A percentile compares a stretch with the other conserved stretches of the same genome.
phyloP scores from a whole-genome alignment of 2,797 vertebrate species.

The Capromys pilorides region DNA sequence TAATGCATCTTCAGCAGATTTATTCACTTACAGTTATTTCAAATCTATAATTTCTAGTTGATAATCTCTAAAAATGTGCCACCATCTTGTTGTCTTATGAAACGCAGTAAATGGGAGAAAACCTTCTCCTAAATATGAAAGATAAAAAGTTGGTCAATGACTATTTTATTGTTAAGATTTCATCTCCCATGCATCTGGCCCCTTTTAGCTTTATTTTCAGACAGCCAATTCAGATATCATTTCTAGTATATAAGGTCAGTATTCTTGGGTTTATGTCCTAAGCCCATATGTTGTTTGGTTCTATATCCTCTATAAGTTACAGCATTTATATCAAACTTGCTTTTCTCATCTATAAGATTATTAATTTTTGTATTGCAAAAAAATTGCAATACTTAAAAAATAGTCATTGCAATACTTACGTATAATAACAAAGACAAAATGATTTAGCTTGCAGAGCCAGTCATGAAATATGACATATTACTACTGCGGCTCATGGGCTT shows the following conservation, averaged over 20 bases:
- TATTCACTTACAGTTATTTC: not conserved
- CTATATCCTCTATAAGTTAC: not conserved
- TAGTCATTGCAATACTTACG: not conserved
- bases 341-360: not conserved
- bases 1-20: not conserved
- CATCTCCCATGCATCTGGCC: rapidly evolving
- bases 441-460: not conserved
- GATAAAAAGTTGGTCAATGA: not conserved
- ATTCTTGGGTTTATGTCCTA: not conserved
- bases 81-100: not conserved
- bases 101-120: not conserved
- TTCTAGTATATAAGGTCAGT: not conserved
- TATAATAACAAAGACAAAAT: not conserved
- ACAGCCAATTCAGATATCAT: not conserved
- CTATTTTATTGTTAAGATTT: not conserved
- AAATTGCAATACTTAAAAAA: not conserved
- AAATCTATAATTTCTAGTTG: not conserved
- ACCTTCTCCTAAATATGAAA: not conserved
- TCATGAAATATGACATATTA: not conserved
- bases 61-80: not conserved
- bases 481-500: not conserved
- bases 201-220: not conserved
- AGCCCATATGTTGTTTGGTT: not conserved
- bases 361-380: not conserved
- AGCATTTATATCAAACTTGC: not conserved